These are phyloP conservation scores for Origma solitaria DNA, from an alignment of 2,113 vertebrate species.

Conservation along the genomic window DNA sequence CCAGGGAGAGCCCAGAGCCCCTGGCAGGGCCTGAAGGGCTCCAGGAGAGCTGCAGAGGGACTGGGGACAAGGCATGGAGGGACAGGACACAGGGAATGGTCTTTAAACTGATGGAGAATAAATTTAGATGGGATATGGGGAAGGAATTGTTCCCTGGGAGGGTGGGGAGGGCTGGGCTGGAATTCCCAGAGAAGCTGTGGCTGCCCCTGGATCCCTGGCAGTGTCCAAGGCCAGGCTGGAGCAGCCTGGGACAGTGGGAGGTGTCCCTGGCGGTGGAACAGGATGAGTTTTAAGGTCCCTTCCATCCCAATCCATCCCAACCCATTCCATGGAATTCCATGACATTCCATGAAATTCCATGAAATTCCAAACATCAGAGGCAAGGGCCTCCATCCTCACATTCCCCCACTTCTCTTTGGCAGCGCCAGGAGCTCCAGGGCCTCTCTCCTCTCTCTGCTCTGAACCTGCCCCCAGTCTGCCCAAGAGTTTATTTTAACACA, in stretches of 20 bases:
- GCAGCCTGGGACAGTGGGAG: neutral
- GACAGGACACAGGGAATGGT: neutral
- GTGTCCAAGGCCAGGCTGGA: neutral
- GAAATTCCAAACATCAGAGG: neutral
- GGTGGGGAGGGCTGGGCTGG: neutral
- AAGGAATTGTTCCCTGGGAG: accelerated
- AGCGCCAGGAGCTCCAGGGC: neutral
- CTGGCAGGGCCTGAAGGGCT: neutral
- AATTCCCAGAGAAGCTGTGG: neutral
- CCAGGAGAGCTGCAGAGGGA: neutral
- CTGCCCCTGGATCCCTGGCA: neutral
- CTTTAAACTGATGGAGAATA: too few species aligned
- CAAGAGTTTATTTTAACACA: neutral
- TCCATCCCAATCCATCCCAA: neutral
- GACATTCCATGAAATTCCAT: neutral
- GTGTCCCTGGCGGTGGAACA: neutral
- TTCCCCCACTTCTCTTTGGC: neutral
- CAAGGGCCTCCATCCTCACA: neutral
- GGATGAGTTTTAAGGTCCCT: neutral
- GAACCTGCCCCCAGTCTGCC: neutral
- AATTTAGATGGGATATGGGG: neutral
- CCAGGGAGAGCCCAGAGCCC: neutral
- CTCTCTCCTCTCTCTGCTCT: neutral
- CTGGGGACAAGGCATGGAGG: neutral
- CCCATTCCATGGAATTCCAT: too few species aligned